A percentile compares a stretch with the other conserved stretches of the same genome.
phyloP scores from a whole-genome alignment of 1,140 invertebrate species.

The Cyphomyrmex costatus region DNA sequence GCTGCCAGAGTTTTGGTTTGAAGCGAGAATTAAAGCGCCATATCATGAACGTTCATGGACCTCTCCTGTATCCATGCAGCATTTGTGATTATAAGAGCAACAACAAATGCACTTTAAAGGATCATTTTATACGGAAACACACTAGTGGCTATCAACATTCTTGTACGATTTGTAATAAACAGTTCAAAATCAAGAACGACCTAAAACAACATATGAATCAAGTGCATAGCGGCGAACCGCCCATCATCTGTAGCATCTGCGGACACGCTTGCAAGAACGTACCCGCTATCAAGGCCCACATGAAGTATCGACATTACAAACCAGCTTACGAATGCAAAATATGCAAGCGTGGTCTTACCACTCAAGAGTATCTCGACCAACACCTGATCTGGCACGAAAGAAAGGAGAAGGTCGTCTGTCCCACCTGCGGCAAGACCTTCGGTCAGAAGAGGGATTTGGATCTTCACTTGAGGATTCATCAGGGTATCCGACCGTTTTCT shows the following conservation, averaged over 20 bases:
- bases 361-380: conserved; percentile 86
- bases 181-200: conserved; percentile 82
- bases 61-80: conserved; percentile 67
- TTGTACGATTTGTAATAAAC: conserved; percentile 80
- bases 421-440: conserved; percentile 86
- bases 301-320: conserved; percentile 77
- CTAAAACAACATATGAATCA: conserved; percentile 71
- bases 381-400: conserved; percentile 88
- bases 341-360: conserved; percentile 85
- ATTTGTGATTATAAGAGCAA: conserved; percentile 85
- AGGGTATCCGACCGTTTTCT: conserved; percentile 90
- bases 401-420: conserved; percentile 84
- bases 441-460: conserved; percentile 88
- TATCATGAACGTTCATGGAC: conserved; percentile 81
- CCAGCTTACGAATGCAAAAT: conserved; percentile 74
- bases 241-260: conserved; percentile 86
- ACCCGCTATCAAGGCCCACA: conserved; percentile 79
- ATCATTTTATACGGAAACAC: conserved; percentile 85
- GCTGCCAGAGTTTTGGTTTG: conserved; percentile 69
- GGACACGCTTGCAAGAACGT: conserved; percentile 83
- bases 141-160: conserved; percentile 73
- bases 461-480: conserved; percentile 91
- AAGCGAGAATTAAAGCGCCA: conserved; percentile 72
- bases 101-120: conserved; percentile 85
- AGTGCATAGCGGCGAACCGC: conserved; percentile 71